A percentile compares a stretch with the other conserved stretches of the same genome.
These are phyloP conservation scores for Pseudomyrmex flavicornis DNA, from an alignment of 1,140 invertebrate species.

Conservation along the genomic window DNA sequence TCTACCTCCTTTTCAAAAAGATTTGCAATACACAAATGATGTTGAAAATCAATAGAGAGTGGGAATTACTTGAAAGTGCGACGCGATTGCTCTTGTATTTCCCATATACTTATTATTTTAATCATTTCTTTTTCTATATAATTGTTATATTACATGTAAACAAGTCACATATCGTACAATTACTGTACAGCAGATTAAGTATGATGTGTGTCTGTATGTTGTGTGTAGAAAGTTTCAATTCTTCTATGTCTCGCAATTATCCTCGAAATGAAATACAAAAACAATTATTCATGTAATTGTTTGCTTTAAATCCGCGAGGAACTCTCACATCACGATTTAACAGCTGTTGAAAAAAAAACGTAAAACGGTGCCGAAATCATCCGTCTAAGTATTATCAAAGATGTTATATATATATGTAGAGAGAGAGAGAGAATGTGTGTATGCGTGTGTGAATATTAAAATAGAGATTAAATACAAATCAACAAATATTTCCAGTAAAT, in stretches of 20 bases:
- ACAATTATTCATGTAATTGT: slow-evolving; percentile 47
- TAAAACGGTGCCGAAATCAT: slow-evolving; percentile 51
- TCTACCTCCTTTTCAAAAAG: too few species aligned
- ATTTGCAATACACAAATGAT: neutral
- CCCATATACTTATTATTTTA: slow-evolving; percentile 77
- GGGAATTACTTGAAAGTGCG: slow-evolving; percentile 37
- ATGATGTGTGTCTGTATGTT: slow-evolving; percentile 45
- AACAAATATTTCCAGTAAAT: slow-evolving; percentile 78
- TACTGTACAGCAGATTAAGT: slow-evolving; percentile 78
- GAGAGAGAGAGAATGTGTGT: too few species aligned
- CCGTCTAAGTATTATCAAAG: neutral
- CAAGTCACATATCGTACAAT: slow-evolving; percentile 81
- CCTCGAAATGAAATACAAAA: slow-evolving; percentile 67
- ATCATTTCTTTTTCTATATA: slow-evolving; percentile 74
- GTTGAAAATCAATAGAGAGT: neutral
- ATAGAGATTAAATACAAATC: slow-evolving; percentile 84
- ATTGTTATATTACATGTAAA: slow-evolving; percentile 82
- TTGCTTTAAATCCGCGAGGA: slow-evolving; percentile 48
- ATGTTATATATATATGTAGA: too few species aligned
- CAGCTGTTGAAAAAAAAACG: neutral
- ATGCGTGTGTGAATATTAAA: slow-evolving; percentile 76
- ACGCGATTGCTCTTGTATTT: slow-evolving; percentile 48
- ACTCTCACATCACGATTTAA: slow-evolving; percentile 6
- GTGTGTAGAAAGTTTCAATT: slow-evolving; percentile 76
- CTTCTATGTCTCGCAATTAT: slow-evolving; percentile 65